Base-by-base conservation (phyloP, 1,140 invertebrate genomes). In the Fopius arisanus region DNA sequence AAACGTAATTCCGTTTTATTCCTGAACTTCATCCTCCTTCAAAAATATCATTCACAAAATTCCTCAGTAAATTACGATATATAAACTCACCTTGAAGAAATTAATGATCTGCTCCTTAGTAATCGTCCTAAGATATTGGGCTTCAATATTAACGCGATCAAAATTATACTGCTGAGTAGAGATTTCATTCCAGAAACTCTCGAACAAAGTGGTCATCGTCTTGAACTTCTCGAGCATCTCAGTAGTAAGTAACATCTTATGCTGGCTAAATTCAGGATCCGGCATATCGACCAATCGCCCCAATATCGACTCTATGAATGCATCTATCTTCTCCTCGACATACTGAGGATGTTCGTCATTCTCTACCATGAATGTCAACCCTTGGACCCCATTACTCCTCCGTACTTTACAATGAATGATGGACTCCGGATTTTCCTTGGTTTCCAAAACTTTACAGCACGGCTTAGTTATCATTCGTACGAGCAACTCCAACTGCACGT, bases 401-500 rank as follows among this genome's bases (percentile, higher is more conserved):
- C 96, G 89, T 16, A 96, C 89, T 0, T 95, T 95, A 83, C 94
- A 96, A 82, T 94, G 95, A 37, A 99, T 97, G 79, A 99, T 97
- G 83, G 99, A 99, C 7, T 97, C 97, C 63, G 97, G 85, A 89
- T 96, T 95, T 90, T 96, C 94, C 90, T 97, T 92, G 1, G 96
- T 98, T 76, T 97, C 88, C 12, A 99, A 89, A 54, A 93, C 91
- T 88, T 96, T 93, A 86, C 96, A 98, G 85, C 95, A 97, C 0
- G 97, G 96, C 85, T 99, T 97, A 19, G 91, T 90, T 7, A 98
- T 91, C 75, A 98, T 93, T 88, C 99, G 96, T 54, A 92, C 92
- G 67, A 98, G 90, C 31, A 99, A 89, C 86, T 97, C 95, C 2
- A 98, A 86, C 69, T 95, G 81, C 81, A 96, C 95, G 87, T 97